Evolutionary conservation across 23 tunicate genomes (phyloP).

Genomic region (Ciona savignyi): DNA sequence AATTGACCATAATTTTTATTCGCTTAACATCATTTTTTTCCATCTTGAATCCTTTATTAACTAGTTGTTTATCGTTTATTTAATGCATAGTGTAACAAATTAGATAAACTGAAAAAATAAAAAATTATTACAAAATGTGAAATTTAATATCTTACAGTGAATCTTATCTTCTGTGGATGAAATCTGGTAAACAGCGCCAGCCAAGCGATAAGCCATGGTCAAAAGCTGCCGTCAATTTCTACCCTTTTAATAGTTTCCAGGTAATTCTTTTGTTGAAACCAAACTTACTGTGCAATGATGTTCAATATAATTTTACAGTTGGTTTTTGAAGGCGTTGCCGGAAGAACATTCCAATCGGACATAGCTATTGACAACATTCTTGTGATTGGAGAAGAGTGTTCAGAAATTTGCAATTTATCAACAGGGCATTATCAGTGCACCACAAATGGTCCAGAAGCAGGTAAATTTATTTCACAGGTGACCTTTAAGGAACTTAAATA

Average conservation of each 20-base stretch:
- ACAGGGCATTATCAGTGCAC: conserved; percentile 13
- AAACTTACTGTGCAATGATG: too few species aligned
- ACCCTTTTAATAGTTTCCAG: conserved; percentile 63
- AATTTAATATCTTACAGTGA: conserved; percentile 7
- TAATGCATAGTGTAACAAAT: background rate
- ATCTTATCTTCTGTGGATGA: conserved; percentile 67
- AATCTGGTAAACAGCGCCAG: conserved; percentile 42
- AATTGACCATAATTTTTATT: too few species aligned
- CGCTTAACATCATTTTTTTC: too few species aligned
- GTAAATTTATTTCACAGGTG: too few species aligned
- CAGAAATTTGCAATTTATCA: conserved; percentile 5
- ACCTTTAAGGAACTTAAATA: too few species aligned
- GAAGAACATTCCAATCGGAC: conserved; percentile 53
- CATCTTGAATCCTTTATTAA: too few species aligned
- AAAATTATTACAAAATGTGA: background rate
- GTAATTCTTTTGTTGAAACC: conserved; percentile 34
- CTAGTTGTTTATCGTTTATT: too few species aligned
- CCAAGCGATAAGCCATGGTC: conserved; percentile 30
- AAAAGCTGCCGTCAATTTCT: conserved; percentile 42
- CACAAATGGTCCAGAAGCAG: too few species aligned
- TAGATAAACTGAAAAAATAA: background rate
- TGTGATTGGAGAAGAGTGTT: conserved; percentile 37
- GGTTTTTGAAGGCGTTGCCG: conserved; percentile 75
- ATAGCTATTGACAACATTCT: conserved; percentile 72
- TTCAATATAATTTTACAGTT: conserved; percentile 66